phyloP scores from a whole-genome alignment of 2,797 vertebrate genomes.

The Erithacus rubecula region DNA sequence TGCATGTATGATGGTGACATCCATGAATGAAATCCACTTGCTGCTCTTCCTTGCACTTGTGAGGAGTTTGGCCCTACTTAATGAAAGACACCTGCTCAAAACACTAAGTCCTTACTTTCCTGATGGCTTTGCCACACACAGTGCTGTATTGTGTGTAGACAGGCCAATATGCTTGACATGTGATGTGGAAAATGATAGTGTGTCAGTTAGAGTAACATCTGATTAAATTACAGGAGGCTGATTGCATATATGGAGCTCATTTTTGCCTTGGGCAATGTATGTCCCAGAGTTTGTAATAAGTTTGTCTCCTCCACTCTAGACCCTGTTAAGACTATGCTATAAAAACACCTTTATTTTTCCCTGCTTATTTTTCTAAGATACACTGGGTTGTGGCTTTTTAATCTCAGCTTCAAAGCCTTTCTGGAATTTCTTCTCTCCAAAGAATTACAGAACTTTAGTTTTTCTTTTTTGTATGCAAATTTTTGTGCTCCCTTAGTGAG shows the following conservation, averaged over 20 bases:
- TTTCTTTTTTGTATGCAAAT: background rate
- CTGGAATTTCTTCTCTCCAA: background rate
- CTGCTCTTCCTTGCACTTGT: background rate
- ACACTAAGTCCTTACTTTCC: background rate
- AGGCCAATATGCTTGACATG: background rate
- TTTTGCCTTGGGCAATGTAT: background rate
- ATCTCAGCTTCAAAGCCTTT: conserved; percentile 8
- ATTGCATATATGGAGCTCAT: background rate
- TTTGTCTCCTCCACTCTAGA: background rate
- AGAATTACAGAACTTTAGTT: background rate
- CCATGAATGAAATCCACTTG: background rate
- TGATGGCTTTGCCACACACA: background rate
- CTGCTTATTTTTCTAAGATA: background rate
- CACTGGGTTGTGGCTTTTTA: background rate
- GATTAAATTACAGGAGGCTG: background rate
- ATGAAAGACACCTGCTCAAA: background rate
- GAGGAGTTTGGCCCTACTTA: background rate
- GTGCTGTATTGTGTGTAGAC: background rate
- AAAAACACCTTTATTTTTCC: background rate
- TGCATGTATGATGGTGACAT: background rate
- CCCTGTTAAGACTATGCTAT: background rate
- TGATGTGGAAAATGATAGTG: background rate
- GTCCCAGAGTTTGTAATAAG: background rate
- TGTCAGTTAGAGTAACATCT: background rate
- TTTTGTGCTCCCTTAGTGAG: background rate